Base-by-base conservation (phyloP, 2,113 vertebrate species). In the Perccottus glenii region DNA sequence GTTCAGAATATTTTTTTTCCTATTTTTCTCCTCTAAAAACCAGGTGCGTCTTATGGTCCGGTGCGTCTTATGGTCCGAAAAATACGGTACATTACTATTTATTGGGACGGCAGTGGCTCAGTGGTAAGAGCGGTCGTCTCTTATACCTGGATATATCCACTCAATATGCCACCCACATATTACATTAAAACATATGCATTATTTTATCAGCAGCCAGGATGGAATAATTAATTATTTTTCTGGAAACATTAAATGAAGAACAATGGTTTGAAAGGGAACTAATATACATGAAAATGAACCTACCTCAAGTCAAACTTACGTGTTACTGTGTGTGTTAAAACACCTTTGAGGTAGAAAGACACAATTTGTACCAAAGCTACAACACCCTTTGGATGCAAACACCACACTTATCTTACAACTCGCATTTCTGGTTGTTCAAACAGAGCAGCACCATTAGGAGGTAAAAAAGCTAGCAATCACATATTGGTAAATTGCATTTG, bases 401-500 rank as follows among this genome's bases (percentile, higher is more conserved):
- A n/a, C n/a, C n/a, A 2, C 3, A 35, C 4, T 27, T 45, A 9
- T 55, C n/a, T 3, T 19, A 14, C 11, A 9, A 7, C 9, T 40
- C 44, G 40, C 9, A 9, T 60, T 47, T 5, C 43, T 36, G 38
- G 45, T 10, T 64, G 32, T 63, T 19, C 27, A 11, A 60, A 48
- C 5, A 15, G 6, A 14, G 40, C 43, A n/a, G 45, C 49, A 27
- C 15, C 44, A 67, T 67, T 60, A 59, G 57, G 9, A 46, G 56
- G 38, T 47, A n/a, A 63, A 64, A 36, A 36, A 5, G 5, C 42
- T 47, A 36, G 33, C 16, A 32, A 27, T 33, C n/a, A 19, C 12
- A 46, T 59, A 61, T 46, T 46, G 43, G 47, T 42, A 62, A 75
- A 80, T 45, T 40, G 16, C 48, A 61, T 51, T 46, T 4, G 35